These are phyloP conservation scores for Drosophila sulfurigaster DNA, from an alignment of 1,140 invertebrate species.

Conservation along the genomic window DNA sequence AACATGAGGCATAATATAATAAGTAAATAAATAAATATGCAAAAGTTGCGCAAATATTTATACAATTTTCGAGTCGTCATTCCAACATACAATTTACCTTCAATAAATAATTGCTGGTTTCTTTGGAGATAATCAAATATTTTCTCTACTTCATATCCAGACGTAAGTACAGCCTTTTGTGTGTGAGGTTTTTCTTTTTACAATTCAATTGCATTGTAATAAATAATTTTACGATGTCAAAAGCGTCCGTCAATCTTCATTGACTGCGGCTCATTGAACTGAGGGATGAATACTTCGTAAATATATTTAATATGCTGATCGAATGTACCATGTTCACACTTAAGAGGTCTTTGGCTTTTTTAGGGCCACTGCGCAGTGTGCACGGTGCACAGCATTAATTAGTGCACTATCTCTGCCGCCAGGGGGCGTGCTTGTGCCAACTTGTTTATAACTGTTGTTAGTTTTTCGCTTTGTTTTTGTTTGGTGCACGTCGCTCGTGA, in stretches of 20 bases:
- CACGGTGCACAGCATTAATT: slow-evolving; percentile 26
- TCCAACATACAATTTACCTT: slow-evolving; percentile 43
- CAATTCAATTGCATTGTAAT: slow-evolving; percentile 62
- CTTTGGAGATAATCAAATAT: slow-evolving; percentile 58
- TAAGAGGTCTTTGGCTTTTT: slow-evolving; percentile 46
- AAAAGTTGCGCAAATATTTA: slow-evolving; percentile 56
- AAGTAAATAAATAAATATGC: slow-evolving; percentile 3
- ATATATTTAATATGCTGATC: neutral
- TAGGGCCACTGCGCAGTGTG: slow-evolving; percentile 13
- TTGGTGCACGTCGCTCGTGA: slow-evolving; percentile 40
- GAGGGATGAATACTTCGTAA: neutral
- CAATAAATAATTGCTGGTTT: slow-evolving; percentile 40
- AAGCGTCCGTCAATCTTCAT: slow-evolving; percentile 11
- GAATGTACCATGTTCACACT: neutral
- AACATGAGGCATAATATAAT: slow-evolving; percentile 4
- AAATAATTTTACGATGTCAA: slow-evolving; percentile 49
- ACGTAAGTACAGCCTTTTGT: slow-evolving; percentile 47
- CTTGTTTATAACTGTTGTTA: slow-evolving; percentile 12
- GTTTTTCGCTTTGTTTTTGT: slow-evolving; percentile 18
- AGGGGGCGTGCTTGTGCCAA: slow-evolving; percentile 33
- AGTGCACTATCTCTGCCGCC: slow-evolving; percentile 21
- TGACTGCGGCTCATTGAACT: slow-evolving; percentile 33
- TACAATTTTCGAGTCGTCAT: slow-evolving; percentile 45
- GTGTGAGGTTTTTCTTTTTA: slow-evolving; percentile 31
- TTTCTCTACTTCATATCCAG: slow-evolving; percentile 31